phyloP scores from a whole-genome alignment of 1,140 invertebrate species.

The Coptotermes formosanus region DNA sequence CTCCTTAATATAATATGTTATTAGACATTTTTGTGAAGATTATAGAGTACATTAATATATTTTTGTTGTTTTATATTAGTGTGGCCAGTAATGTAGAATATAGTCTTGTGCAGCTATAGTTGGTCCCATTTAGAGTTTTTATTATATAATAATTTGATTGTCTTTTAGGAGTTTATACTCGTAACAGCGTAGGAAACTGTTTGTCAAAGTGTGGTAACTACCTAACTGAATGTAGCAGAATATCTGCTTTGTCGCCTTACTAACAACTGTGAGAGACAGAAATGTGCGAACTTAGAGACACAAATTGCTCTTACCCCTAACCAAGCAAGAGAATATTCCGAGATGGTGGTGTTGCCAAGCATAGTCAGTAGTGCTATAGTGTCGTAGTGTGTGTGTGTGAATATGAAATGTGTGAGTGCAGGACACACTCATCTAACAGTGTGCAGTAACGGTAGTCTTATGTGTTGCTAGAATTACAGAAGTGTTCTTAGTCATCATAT shows the following conservation, averaged over 20 bases:
- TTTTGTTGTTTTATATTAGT: constrained; percentile 25
- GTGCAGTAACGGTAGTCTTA: background rate
- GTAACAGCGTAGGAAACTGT: background rate
- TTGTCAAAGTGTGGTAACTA: constrained; percentile 3
- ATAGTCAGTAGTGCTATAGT: background rate
- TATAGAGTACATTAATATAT: constrained; percentile 28
- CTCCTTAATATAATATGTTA: background rate
- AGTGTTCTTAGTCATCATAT: background rate
- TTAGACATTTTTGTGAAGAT: constrained; percentile 13
- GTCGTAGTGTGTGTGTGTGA: background rate
- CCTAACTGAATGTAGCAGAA: constrained; percentile 8
- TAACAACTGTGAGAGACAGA: background rate
- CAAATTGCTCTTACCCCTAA: background rate
- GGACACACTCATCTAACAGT: background rate
- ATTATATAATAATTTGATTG: constrained; percentile 6
- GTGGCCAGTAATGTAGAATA: constrained; percentile 12
- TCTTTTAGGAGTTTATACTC: constrained; percentile 4
- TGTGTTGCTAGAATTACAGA: background rate
- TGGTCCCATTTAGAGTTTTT: background rate
- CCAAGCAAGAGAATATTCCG: background rate
- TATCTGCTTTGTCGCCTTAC: background rate
- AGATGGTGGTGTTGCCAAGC: background rate
- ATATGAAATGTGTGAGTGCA: background rate
- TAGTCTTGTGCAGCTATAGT: constrained; percentile 2
- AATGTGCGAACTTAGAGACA: background rate